Base-by-base conservation (phyloP, 2,888 invertebrate genomes). In the Eremobia ochroleuca region DNA sequence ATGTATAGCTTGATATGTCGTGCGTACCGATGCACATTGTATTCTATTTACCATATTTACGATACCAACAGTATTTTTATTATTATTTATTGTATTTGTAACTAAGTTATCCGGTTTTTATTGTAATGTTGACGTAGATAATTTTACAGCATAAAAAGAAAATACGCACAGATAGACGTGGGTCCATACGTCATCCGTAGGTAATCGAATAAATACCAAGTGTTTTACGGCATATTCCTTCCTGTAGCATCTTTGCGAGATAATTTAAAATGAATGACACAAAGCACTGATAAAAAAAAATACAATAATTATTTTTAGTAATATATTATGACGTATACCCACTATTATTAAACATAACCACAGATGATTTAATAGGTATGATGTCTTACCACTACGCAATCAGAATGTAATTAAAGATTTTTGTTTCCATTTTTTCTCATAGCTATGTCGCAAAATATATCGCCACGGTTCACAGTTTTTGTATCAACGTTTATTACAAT, bases 121-220 rank as follows among this genome's bases (percentile, higher is more conserved):
- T 37, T 64, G 58, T 43, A 49, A 74, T 40, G 2, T 1, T 83
- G 75, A 83, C 79, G 84, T 69, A 58, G 40, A 61, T 40, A 46
- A 59, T 75, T 11, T 58, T 21, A 40, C 67, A 46, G 31, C 21
- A 65, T 15, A 25, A 70, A 25, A 69, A 55, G 1, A 58, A 55
- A 62, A 66, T 58, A 61, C 75, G 64, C 49, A 83, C 59, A 28
- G 21, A 8, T 40, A n/a, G 43, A 75, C 74, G 75, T 55, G 58
- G n/a, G n/a, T 13, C 4, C 4, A 28, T n/a, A 66, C 83, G 75
- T 83, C 83, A 83, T 58, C 21, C 21, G 43, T 9, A 28, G n/a
- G 52, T 46, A 18, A 76, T 37, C 34, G 3, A 64, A 71, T 76
- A 77, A 81, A 84, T 75, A 77, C 85, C 77, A 85, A 70, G 74